Base-by-base conservation (phyloP, 2,888 invertebrate species). In the Monochamus alternatus region DNA sequence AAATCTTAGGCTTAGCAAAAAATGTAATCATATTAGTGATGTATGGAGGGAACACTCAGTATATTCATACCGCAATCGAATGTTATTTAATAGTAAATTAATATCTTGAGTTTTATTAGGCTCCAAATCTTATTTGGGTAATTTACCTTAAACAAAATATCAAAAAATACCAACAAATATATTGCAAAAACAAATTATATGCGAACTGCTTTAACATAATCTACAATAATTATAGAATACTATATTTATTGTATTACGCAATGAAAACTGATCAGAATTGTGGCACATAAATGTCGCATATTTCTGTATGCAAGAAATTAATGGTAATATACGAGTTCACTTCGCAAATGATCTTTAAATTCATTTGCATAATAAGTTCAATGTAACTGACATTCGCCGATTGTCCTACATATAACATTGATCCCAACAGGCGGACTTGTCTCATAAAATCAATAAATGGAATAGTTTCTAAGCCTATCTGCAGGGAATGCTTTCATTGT, bases 281-380 rank as follows among this genome's bases (percentile, higher is more conserved):
- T 47, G 47, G 8, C 47, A 30, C 30, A 51, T 64, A 51, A 64
- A 43, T 64, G 64, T 64, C 64, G 47, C 10, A 47, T 30, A 62
- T 62, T 62, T 38, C 14, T 62, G 38, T 43, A 62, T n/a, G 5
- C 8, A 47, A 47, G 5, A 47, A 64, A 44, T 64, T 64, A 47
- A 4, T 47, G 30, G 12, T 44, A 64, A 64, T 30, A 47, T 64
- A 64, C 31, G 64, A 44, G 64, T 44, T 62, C 32, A 62, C 38
- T 62, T 43, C 38, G 38, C 43, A 10, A n/a, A 62, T 38, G 43
- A 62, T 62, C 38, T 43, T 62, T 62, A 43, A 43, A 38, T 62
- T 12, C 22, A 60, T 62, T 62, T 62, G 43, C 62, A 62, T 62
- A 62, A 62, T 62, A 62, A 62, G 62, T 62, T 62, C 62, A 62